These are phyloP conservation scores for Rafetus swinhoei DNA, from an alignment of 2,113 vertebrate species.

Conservation along the genomic window DNA sequence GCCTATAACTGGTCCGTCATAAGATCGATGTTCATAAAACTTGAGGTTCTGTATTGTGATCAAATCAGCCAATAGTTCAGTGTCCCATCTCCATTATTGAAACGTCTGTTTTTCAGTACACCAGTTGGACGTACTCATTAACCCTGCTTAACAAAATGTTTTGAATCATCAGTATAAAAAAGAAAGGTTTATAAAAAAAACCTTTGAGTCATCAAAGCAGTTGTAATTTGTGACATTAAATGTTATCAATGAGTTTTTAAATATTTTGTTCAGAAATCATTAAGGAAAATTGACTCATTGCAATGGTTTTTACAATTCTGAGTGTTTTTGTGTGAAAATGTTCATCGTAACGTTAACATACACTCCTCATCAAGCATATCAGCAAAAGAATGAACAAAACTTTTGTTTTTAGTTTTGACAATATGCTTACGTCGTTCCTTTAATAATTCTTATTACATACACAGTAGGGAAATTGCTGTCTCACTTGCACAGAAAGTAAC, in stretches of 20 bases:
- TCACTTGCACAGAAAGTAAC: not conserved
- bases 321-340: not conserved
- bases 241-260: not conserved
- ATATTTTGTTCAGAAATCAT: not conserved
- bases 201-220: not conserved
- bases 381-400: not conserved
- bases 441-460: not conserved
- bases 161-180: not conserved
- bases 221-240: not conserved
- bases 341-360: not conserved
- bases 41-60: not conserved
- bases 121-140: not conserved
- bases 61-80: not conserved
- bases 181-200: not conserved
- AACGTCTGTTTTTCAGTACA: not conserved
- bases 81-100: not conserved
- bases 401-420: not conserved
- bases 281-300: not conserved
- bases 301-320: not conserved
- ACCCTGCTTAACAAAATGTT: not conserved
- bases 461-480: not conserved
- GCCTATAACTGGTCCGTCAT: no score
- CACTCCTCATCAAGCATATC: not conserved
- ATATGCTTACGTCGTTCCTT: rapidly evolving
- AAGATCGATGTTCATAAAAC: no score